A percentile compares a stretch with the other conserved stretches of the same genome.
Conservation (phyloP, 2,888 invertebrate genomes). For the Charanyca ferruginea region DNA sequence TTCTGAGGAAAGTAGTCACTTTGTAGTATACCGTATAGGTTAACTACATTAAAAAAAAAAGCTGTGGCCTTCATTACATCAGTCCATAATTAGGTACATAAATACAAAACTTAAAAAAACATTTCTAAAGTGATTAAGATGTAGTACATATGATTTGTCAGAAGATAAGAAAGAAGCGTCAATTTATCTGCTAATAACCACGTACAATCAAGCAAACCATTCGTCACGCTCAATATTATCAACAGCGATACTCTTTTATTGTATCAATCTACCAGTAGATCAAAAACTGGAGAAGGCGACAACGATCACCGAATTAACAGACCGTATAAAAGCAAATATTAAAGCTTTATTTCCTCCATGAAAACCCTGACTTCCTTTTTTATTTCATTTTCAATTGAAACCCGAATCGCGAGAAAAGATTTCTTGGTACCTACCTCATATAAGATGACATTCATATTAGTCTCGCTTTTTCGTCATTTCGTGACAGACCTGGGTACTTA, state of each 20-base stretch:
- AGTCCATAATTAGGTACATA: too few species aligned
- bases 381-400: conserved; percentile 57
- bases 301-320: conserved; percentile 36
- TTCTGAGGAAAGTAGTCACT: too few species aligned
- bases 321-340: conserved; percentile 43
- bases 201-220: not conserved
- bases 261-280: conserved; percentile 33
- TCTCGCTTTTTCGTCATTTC: conserved; percentile 27
- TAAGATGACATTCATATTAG: conserved; percentile 40
- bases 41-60: too few species aligned
- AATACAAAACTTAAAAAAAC: too few species aligned
- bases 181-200: not conserved
- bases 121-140: too few species aligned
- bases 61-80: too few species aligned
- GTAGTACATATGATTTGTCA: not conserved
- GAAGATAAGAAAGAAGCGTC: not conserved
- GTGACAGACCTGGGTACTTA: conserved; percentile 37
- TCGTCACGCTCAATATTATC: not conserved
- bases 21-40: too few species aligned
- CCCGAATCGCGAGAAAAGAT: conserved; percentile 26
- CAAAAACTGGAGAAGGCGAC: conserved; percentile 23
- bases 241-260: conserved; percentile 33
- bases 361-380: conserved; percentile 29
- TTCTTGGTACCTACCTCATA: conserved; percentile 18
- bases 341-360: conserved; percentile 38